Base-by-base conservation (phyloP, 2,113 vertebrate species). In the Leuciscus idus region DNA sequence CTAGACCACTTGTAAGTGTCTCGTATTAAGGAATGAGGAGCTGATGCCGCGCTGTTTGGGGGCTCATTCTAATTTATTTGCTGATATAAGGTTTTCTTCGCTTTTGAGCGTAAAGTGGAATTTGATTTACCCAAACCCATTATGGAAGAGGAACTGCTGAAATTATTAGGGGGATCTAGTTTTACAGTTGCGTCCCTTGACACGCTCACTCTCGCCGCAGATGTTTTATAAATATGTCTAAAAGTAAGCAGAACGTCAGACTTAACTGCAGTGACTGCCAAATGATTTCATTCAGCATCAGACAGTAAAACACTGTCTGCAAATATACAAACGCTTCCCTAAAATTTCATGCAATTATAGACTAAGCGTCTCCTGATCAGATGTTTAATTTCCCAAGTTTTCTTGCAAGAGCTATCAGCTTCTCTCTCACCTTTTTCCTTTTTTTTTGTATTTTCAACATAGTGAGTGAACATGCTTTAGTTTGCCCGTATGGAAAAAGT, bases 1-100 rank as follows among this genome's bases (percentile, higher is more conserved):
- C 90, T 36, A 68, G 64, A 7, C 13, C 30, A 68, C 85, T 86
- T 89, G 64, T 93, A 93, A 94, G 90, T 88, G 89, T 19, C 59
- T 9, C 74, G 64, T 57, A 23, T 2, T 57, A 57, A 21, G 64
- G 30, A 79, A 48, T 55, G 15, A 80, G 80, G 39, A 90, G 90
- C 89, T 89, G 87, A 86, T 87, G 59, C 36, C 3, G 6, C 17
- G 15, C 74, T 75, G 55, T 84, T 74, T 6, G 4, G 30, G 82
- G 89, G 85, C 80, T 33, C 43, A 46, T 88, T 88, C 81, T 84
- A n/a, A 36, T 91, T 92, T 75, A 90, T 88, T 89, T 75, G 83
- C 75, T 86, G 36, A 87, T 85, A 85, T 86, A 89, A 89, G 57
- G 72, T 87, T 86, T 90, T 85, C 75, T 46, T 68, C 28, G 77